Conservation (phyloP, 2,113 vertebrate genomes). For the Thamnophis sirtalis region DNA sequence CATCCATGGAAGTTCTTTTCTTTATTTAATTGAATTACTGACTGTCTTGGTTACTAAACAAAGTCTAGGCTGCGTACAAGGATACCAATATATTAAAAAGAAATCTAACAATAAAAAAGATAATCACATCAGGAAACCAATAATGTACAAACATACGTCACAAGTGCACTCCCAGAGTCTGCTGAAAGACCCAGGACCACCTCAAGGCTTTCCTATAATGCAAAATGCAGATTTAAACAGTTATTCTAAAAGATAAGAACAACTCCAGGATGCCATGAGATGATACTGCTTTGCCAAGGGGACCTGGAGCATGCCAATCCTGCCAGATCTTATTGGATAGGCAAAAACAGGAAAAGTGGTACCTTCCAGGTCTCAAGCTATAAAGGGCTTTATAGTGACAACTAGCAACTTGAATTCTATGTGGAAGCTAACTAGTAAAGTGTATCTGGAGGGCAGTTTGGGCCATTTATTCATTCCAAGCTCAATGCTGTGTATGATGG, state of each 20-base stretch:
- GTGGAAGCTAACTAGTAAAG: neutral
- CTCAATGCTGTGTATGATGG: neutral
- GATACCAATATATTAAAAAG: neutral
- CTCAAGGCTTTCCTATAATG: neutral
- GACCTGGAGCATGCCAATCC: neutral
- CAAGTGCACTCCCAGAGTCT: neutral
- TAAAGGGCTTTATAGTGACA: neutral
- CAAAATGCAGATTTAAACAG: neutral
- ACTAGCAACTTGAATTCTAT: neutral
- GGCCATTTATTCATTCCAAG: neutral
- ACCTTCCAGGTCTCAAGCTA: neutral
- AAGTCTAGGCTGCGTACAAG: neutral
- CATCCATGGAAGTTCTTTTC: neutral
- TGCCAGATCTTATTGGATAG: neutral
- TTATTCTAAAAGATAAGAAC: neutral
- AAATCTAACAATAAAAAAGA: neutral
- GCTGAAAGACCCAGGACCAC: neutral
- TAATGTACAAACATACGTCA: neutral
- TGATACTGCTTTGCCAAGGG: neutral
- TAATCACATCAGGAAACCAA: neutral
- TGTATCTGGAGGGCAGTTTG: neutral
- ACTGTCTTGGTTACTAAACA: neutral
- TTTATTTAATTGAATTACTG: neutral
- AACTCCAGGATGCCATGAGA: neutral
- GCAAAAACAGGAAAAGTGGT: neutral